Percentiles rank a stretch among this genome's conserved stretches.
Evolutionary conservation across 1,140 invertebrate species (phyloP).

Genomic region (Dysdera silvatica): DNA sequence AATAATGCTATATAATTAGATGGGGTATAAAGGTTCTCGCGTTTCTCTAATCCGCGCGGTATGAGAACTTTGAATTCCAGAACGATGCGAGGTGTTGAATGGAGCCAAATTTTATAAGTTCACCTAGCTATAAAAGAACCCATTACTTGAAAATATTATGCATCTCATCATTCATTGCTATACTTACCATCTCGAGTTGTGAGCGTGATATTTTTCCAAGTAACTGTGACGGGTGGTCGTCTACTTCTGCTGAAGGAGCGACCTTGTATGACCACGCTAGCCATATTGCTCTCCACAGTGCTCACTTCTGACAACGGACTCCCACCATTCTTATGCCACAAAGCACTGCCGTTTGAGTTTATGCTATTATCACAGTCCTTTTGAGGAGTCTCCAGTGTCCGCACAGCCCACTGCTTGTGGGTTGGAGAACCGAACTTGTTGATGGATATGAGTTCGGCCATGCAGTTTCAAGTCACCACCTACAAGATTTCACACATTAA

Average conservation of each 20-base stretch:
- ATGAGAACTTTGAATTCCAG: no score
- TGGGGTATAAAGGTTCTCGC: no score
- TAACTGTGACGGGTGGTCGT: constrained; percentile 1
- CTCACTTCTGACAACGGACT: neutral
- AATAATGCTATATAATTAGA: no score
- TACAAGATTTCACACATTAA: no score
- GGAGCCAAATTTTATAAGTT: no score
- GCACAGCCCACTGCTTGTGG: constrained; percentile 2
- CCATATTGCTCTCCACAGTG: neutral
- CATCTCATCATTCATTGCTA: neutral
- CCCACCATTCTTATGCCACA: neutral
- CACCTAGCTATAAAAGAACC: no score
- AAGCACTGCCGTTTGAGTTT: neutral
- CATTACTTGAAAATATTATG: no score
- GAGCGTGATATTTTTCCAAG: constrained; percentile 6
- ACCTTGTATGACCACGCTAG: neutral
- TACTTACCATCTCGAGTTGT: neutral
- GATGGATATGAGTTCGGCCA: constrained; percentile 21
- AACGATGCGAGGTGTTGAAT: no score
- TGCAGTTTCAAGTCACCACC: no score
- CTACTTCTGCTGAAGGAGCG: neutral
- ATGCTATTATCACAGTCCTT: neutral
- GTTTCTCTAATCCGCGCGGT: no score
- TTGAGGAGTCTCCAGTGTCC: neutral
- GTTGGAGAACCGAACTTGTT: constrained; percentile 16